phyloP scores from a whole-genome alignment of 1,140 invertebrate species.

The Bombus polaris region DNA sequence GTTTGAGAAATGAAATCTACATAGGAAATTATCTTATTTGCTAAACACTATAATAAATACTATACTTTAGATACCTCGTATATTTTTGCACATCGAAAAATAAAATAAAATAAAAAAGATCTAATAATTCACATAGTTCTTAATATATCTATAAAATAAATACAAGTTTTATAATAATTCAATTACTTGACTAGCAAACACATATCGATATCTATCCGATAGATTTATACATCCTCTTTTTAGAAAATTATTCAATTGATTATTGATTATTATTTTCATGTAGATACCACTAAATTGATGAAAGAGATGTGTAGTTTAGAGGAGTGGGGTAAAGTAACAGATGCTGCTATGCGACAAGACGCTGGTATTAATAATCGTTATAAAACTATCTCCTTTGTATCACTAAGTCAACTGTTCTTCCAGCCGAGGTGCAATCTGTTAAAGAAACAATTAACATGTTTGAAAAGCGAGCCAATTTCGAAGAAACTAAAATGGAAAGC shows the following conservation, averaged over 20 bases:
- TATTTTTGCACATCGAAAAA: no score
- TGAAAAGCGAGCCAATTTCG: neutral
- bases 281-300: neutral
- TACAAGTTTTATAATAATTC: no score
- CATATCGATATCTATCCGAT: no score
- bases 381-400: neutral
- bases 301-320: slow-evolving; percentile 51
- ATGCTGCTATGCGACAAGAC: neutral
- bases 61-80: no score
- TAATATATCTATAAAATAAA: no score
- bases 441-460: neutral
- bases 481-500: neutral
- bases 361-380: neutral
- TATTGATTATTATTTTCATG: neutral
- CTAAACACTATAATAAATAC: neutral
- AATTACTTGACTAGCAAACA: no score
- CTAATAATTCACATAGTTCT: no score
- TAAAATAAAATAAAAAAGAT: no score
- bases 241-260: neutral
- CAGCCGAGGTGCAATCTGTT: neutral
- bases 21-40: no score
- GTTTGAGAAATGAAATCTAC: no score
- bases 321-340: slow-evolving; percentile 37
- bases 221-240: neutral
- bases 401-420: neutral